A percentile compares a stretch with the other conserved stretches of the same genome.
These are phyloP conservation scores for Drosophila lacertosa DNA, from an alignment of 1,140 invertebrate species.

Conservation along the genomic window DNA sequence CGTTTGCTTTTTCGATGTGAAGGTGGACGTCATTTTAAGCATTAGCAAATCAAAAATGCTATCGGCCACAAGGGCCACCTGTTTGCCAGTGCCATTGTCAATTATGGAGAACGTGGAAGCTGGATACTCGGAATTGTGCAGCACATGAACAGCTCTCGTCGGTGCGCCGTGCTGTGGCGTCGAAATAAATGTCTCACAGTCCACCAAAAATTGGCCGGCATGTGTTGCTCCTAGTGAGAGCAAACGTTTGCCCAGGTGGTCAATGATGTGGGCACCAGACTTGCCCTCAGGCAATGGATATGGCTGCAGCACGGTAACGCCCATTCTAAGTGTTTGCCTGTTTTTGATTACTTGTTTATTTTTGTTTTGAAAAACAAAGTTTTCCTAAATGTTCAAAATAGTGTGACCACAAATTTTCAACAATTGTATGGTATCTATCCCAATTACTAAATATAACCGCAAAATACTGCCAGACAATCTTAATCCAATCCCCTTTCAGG, in stretches of 20 bases:
- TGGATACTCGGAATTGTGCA: conserved; percentile 98
- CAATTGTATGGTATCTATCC: background rate
- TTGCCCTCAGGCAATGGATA: conserved; percentile 94
- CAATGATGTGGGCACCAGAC: conserved; percentile 93
- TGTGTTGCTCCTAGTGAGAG: conserved; percentile 93
- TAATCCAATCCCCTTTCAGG: too few relatives aligned
- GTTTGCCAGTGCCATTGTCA: conserved; percentile 92
- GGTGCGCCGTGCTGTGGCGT: conserved; percentile 86
- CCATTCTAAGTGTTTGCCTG: conserved; percentile 45
- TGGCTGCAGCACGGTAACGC: conserved; percentile 87
- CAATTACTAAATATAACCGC: background rate
- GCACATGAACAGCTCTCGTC: conserved; percentile 93
- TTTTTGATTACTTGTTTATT: background rate
- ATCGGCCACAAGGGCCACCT: conserved; percentile 94
- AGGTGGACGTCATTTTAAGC: conserved; percentile 94
- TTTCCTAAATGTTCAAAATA: background rate
- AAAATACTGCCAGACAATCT: background rate
- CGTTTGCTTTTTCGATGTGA: conserved; percentile 94
- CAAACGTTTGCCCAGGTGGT: conserved; percentile 93
- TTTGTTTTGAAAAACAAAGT: background rate
- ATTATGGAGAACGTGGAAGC: conserved; percentile 96
- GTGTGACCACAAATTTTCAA: background rate
- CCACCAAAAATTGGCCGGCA: conserved; percentile 95
- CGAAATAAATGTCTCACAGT: conserved; percentile 96
- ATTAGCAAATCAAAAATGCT: conserved; percentile 95